These are phyloP conservation scores for Zaprionus nigranus DNA, from an alignment of 1,140 invertebrate species.

Conservation along the genomic window DNA sequence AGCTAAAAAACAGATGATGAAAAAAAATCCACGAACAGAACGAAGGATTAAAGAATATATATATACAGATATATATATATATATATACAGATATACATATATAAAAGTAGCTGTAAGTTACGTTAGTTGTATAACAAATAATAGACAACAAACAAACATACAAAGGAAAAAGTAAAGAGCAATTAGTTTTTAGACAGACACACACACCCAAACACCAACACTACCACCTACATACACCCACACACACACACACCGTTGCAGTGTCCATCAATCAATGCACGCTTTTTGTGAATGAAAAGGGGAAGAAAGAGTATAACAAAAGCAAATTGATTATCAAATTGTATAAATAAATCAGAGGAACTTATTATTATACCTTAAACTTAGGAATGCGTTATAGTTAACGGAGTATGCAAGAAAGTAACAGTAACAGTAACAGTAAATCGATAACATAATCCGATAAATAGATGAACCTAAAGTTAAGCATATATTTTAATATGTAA, in stretches of 20 bases:
- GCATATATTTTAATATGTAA: slow-evolving; percentile 83
- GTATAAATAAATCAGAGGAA: slow-evolving; percentile 58
- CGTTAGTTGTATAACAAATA: slow-evolving; percentile 47
- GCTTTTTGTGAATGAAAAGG: slow-evolving; percentile 39
- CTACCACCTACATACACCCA: slow-evolving; percentile 19
- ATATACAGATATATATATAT: slow-evolving; percentile 27
- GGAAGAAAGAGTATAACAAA: slow-evolving; percentile 16
- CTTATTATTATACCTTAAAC: slow-evolving; percentile 57
- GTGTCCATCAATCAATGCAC: slow-evolving; percentile 49
- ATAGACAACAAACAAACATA: slow-evolving; percentile 24
- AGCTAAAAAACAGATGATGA: slow-evolving; percentile 30
- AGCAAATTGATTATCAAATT: slow-evolving; percentile 49
- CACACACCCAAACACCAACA: slow-evolving; percentile 3
- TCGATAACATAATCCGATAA: slow-evolving; percentile 68
- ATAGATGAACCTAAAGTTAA: slow-evolving; percentile 74
- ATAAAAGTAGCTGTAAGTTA: slow-evolving; percentile 43
- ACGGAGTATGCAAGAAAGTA: slow-evolving; percentile 45
- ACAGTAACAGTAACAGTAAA: slow-evolving; percentile 28
- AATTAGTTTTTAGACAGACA: slow-evolving; percentile 38
- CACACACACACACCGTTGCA: slow-evolving; percentile 25
- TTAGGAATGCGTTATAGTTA: slow-evolving; percentile 40
- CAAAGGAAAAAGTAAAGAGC: slow-evolving; percentile 16
- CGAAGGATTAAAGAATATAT: slow-evolving; percentile 31
- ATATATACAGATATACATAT: slow-evolving; percentile 15
- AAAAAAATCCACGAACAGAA: slow-evolving; percentile 12